phyloP scores from a whole-genome alignment of 2,888 invertebrate genomes.

The Adineta ricciae region DNA sequence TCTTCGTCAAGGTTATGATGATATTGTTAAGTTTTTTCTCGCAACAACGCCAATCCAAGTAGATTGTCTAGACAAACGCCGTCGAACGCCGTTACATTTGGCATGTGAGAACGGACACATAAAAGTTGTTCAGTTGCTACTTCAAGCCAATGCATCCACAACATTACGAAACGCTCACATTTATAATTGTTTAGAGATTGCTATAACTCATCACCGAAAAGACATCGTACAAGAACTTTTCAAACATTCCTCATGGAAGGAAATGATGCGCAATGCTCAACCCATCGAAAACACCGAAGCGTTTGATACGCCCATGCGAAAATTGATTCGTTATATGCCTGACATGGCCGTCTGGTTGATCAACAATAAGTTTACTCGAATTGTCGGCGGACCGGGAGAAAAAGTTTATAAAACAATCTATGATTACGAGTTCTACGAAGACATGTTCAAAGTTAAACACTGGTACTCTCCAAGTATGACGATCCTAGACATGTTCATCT shows the following conservation, averaged over 20 bases:
- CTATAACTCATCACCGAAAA: background rate
- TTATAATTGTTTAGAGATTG: background rate
- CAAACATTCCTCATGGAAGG: background rate
- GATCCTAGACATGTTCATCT: too few species aligned
- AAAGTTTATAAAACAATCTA: background rate
- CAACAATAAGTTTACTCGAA: background rate
- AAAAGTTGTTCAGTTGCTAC: background rate
- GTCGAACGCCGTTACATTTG: background rate
- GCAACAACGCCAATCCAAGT: background rate
- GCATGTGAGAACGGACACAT: background rate
- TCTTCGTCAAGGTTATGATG: too few species aligned
- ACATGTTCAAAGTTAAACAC: background rate
- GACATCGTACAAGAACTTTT: background rate
- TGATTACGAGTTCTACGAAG: background rate
- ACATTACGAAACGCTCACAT: background rate
- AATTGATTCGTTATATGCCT: background rate
- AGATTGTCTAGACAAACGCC: background rate
- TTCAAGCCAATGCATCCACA: background rate
- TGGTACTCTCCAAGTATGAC: background rate
- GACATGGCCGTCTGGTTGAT: background rate
- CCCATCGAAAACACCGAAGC: background rate
- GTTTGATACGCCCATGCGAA: background rate
- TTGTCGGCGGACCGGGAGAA: background rate
- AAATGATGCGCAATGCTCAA: background rate
- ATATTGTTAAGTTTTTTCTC: background rate